A percentile compares a stretch with the other conserved stretches of the same genome.
These are phyloP conservation scores for Grallaria varia DNA, from an alignment of 2,113 vertebrate genomes.

Conservation along the genomic window DNA sequence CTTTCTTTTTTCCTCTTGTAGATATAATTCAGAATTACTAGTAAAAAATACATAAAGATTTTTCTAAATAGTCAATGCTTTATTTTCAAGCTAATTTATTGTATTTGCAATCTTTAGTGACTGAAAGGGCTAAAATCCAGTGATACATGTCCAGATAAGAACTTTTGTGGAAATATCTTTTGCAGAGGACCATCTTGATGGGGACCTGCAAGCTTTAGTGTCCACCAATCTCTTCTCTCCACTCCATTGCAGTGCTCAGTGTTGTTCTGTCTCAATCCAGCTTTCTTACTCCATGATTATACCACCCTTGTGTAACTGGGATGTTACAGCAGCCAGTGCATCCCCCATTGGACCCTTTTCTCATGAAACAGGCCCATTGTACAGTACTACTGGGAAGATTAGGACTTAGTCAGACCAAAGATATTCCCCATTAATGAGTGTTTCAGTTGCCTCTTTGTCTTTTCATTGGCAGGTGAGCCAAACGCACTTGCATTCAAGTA, in stretches of 20 bases:
- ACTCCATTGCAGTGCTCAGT: neutral
- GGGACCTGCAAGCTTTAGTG: neutral
- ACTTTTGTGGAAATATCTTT: neutral
- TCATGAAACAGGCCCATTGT: neutral
- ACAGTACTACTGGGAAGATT: neutral
- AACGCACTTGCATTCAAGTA: neutral
- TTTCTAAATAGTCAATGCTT: neutral
- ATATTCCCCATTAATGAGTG: fast-evolving
- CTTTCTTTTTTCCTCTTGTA: neutral
- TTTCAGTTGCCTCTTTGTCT: neutral
- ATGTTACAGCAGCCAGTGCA: neutral
- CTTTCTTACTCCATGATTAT: neutral
- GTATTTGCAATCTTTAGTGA: neutral
- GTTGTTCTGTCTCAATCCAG: neutral
- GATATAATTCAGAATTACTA: neutral
- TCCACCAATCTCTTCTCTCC: neutral
- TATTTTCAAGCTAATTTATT: neutral
- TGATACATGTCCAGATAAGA: neutral
- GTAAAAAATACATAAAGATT: neutral
- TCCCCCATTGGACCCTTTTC: fast-evolving
- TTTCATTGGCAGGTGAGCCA: neutral
- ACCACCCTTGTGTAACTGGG: neutral
- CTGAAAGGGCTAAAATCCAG: neutral
- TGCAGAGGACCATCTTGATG: neutral
- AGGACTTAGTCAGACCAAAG: neutral